A percentile compares a stretch with the other conserved stretches of the same genome.
These are phyloP conservation scores for Dioctria rufipes DNA, from an alignment of 2,888 invertebrate genomes.

Conservation along the genomic window DNA sequence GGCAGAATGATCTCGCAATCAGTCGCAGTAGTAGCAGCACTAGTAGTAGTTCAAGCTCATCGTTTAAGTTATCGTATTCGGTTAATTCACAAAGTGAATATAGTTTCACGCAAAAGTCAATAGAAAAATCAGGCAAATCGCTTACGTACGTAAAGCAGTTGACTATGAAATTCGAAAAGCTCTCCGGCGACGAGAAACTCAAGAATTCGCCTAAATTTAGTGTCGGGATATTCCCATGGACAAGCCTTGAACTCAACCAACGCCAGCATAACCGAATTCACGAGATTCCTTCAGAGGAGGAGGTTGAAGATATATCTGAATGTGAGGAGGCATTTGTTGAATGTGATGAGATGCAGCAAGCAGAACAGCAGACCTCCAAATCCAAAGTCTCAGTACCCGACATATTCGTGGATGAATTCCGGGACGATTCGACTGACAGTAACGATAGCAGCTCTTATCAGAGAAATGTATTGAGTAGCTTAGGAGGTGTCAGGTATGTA, in stretches of 20 bases:
- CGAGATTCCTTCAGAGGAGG: conserved; percentile 69
- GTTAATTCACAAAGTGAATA: conserved; percentile 68
- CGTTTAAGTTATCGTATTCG: conserved; percentile 66
- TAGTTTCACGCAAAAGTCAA: conserved; percentile 61
- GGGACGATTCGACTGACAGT: not conserved
- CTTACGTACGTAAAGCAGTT: conserved; percentile 53
- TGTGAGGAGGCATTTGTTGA: conserved; percentile 47
- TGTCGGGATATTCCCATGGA: conserved; percentile 33
- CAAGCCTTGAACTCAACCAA: conserved; percentile 2
- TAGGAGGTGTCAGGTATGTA: conserved; percentile 39
- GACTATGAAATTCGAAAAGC: conserved; percentile 56
- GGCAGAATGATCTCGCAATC: not conserved
- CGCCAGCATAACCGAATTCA: conserved; percentile 62
- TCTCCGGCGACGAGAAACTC: conserved; percentile 46
- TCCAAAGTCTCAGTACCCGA: conserved; percentile 2
- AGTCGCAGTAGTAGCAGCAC: conserved; percentile 35
- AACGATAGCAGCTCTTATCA: not conserved
- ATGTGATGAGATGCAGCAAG: conserved; percentile 28
- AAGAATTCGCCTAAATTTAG: conserved; percentile 54
- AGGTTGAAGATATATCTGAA: conserved; percentile 66
- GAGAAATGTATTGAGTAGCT: conserved; percentile 7
- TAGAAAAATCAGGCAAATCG: conserved; percentile 52
- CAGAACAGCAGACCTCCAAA: not conserved
- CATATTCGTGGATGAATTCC: conserved; percentile 19
- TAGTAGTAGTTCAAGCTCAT: conserved; percentile 60